phyloP scores from a whole-genome alignment of 1,140 invertebrate genomes.

The Camponotus vicinus region DNA sequence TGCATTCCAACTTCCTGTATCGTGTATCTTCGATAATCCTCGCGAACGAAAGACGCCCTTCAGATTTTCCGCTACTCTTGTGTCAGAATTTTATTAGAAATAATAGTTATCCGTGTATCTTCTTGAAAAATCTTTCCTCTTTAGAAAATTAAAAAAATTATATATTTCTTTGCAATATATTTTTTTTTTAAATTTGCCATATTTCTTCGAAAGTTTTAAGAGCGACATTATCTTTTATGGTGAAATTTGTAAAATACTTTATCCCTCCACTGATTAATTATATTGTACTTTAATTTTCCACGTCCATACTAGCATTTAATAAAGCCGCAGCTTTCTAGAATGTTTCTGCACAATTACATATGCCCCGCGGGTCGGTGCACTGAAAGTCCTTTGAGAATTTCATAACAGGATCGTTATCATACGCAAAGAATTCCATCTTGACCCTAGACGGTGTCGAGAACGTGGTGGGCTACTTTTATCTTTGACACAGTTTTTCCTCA shows the following conservation, averaged over 20 bases:
- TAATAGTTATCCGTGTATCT: background rate
- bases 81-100: background rate
- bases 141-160: background rate
- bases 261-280: background rate
- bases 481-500: conserved; percentile 41
- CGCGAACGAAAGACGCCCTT: background rate
- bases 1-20: conserved; percentile 37
- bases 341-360: conserved; percentile 30
- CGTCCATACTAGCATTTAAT: background rate
- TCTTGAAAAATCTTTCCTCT: background rate
- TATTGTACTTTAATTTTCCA: conserved; percentile 29
- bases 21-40: conserved; percentile 37
- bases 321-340: conserved; percentile 1
- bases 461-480: conserved; percentile 38
- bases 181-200: background rate
- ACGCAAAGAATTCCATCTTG: conserved; percentile 33
- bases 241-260: conserved; percentile 1
- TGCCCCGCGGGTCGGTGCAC: background rate
- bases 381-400: conserved; percentile 16
- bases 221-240: background rate
- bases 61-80: background rate
- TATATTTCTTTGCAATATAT: background rate
- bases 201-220: background rate
- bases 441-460: background rate
- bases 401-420: conserved; percentile 2